Evolutionary conservation across 2,888 invertebrate species (phyloP), one percentile per base, ranked within the genome.

Genomic region (Parapristionchus giblindavisi): DNA sequence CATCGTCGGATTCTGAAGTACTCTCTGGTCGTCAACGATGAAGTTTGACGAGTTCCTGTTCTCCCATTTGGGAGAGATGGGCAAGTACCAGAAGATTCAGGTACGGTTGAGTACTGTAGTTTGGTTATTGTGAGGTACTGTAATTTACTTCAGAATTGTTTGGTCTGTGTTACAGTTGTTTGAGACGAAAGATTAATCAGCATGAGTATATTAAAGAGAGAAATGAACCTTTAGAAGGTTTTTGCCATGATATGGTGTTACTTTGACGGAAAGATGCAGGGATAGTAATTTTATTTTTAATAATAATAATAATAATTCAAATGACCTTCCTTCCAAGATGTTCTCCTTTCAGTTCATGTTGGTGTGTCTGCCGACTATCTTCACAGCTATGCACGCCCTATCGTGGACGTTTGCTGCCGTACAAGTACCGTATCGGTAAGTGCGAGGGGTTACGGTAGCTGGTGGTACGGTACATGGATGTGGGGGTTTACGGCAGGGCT

Each of bases 41-140:
- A 88, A 88, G 79, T 88, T 88, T 79, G 88, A 88, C 79, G 87
- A 88, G 61, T 81, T 88, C 52, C 78, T 88, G 4, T 80, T 84
- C 78, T 81, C 82, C 77, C 79, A 87, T 80, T 51, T 88, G 66
- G 88, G 87, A 76, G 88, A 87, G 77, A 88, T 88, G 81, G 86
- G 87, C 54, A 79, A 77, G 75, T 86, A 82, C 34, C 73, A 73
- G 73, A 73, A 73, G 73, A 71, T 71, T 17, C 70, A 71, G 56
- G 70, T 71, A 27, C 34, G 48, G 1, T 34, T 1, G 8, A 38
- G 2, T 65, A 65, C 63, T 1, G 63, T 65, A 65, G 34, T 36
- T 29, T 34, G 21, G 21, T 29, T 27, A 17, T 40, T 8, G 43
- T 43, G 8, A 43, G 17, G 43, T 43, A 65, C 63, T 0, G 63